These are phyloP conservation scores for Lagopus muta DNA, from an alignment of 2,113 vertebrate species.

Conservation along the genomic window DNA sequence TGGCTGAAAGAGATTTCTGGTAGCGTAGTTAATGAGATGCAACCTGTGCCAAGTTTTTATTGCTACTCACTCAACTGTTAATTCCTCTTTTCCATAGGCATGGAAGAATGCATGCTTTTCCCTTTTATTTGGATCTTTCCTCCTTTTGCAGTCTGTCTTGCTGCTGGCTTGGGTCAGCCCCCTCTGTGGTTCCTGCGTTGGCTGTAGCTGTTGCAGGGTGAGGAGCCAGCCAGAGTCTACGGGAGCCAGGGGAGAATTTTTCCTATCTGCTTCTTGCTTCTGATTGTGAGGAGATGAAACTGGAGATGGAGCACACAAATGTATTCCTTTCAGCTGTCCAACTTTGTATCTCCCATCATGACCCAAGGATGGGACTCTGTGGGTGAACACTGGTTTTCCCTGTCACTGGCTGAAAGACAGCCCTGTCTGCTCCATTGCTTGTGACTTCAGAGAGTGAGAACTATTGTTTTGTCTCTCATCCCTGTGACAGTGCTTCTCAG, in stretches of 20 bases:
- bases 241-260: background rate
- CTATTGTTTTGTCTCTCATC: background rate
- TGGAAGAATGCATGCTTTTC: background rate
- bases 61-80: slow-evolving; percentile 51
- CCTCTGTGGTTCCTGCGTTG: background rate
- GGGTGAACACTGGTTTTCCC: background rate
- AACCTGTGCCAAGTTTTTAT: slow-evolving; percentile 64
- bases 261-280: background rate
- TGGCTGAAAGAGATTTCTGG: slow-evolving; percentile 51
- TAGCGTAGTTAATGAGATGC: slow-evolving; percentile 31
- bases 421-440: background rate
- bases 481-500: background rate
- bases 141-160: background rate
- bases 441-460: background rate
- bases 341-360: background rate
- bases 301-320: background rate
- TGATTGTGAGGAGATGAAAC: background rate
- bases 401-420: background rate
- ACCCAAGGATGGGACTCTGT: background rate
- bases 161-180: background rate
- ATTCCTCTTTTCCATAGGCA: slow-evolving; percentile 23
- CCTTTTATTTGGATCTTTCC: background rate
- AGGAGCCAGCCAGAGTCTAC: background rate
- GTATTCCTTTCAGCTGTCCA: background rate
- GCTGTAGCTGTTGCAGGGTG: background rate